These are phyloP conservation scores for Varanus komodoensis DNA, from an alignment of 2,113 vertebrate genomes.

Conservation along the genomic window DNA sequence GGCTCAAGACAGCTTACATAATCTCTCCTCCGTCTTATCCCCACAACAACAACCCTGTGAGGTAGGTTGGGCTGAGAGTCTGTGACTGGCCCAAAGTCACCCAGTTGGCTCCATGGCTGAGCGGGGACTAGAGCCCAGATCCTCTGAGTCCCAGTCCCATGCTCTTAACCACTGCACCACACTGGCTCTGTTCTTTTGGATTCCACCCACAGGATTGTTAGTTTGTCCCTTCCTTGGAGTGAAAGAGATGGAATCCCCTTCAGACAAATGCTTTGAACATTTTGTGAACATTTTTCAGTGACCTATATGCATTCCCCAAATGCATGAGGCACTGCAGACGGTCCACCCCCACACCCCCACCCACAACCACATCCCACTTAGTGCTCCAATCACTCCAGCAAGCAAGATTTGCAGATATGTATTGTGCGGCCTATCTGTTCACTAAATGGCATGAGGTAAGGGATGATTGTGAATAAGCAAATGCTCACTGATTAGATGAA, in stretches of 20 bases:
- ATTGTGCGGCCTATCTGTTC: background rate
- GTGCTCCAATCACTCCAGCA: background rate
- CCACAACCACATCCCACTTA: background rate
- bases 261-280: background rate
- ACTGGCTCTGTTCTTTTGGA: too few species aligned
- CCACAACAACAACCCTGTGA: too few species aligned
- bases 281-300: background rate
- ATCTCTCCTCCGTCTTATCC: too few species aligned
- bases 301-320: background rate
- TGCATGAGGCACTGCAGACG: background rate
- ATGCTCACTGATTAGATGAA: conserved; percentile 26
- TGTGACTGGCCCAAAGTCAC: too few species aligned
- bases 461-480: conserved; percentile 17
- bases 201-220: background rate
- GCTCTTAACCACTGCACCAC: too few species aligned
- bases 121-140: too few species aligned
- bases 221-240: background rate
- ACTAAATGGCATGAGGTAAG: background rate
- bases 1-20: too few species aligned
- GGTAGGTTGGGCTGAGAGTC: too few species aligned
- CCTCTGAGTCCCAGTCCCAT: too few species aligned
- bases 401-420: background rate
- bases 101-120: too few species aligned
- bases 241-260: background rate
- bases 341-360: background rate